Conservation (phyloP, 2,888 invertebrate species). For the Byasa hedistus region DNA sequence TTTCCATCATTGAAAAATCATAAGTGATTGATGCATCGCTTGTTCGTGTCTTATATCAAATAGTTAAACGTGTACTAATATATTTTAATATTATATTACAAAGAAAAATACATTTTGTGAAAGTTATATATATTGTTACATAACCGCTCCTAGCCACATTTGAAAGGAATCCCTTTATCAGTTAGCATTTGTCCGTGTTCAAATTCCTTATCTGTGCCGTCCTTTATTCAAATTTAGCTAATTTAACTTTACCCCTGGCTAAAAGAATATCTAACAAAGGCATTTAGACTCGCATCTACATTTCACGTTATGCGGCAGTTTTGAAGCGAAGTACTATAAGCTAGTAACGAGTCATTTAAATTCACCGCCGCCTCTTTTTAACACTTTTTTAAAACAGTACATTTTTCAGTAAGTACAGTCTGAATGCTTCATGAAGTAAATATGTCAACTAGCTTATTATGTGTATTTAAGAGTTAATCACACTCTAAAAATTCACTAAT, state of each 20-base stretch:
- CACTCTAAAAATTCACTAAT: too few relatives aligned
- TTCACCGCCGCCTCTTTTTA: neutral
- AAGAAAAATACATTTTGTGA: too few relatives aligned
- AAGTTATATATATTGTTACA: neutral
- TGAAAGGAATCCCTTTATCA: neutral
- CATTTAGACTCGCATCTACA: conserved; percentile 1
- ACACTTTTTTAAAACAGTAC: neutral
- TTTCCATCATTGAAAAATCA: too few relatives aligned
- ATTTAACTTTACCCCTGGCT: conserved; percentile 7
- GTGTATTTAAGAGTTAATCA: too few relatives aligned
- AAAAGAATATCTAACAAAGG: conserved; percentile 10
- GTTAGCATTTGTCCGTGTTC: neutral
- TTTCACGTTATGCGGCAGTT: neutral
- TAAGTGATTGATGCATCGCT: too few relatives aligned
- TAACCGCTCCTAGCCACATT: neutral
- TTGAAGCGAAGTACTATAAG: neutral
- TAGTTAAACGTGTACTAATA: too few relatives aligned
- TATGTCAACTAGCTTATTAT: too few relatives aligned
- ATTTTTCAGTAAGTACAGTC: too few relatives aligned
- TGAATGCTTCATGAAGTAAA: too few relatives aligned
- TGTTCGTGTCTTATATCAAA: too few relatives aligned
- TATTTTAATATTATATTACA: too few relatives aligned
- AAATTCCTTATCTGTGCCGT: conserved; percentile 8
- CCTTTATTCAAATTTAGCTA: conserved; percentile 23
- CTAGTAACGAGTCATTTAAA: neutral